phyloP scores from a whole-genome alignment of 2,888 invertebrate genomes.

The Omphaloscelis lunosa region DNA sequence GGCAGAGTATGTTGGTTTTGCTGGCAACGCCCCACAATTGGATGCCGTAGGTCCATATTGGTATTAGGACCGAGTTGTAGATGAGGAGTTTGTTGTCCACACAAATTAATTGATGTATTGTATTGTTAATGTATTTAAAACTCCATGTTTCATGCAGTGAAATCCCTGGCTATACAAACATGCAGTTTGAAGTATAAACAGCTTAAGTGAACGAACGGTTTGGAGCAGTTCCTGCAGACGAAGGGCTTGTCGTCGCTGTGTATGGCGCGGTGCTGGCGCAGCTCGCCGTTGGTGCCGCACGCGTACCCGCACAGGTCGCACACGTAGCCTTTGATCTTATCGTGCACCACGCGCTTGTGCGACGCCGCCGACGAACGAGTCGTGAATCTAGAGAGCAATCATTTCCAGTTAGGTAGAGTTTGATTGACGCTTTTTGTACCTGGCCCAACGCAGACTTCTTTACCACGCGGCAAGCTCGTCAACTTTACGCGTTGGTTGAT shows the following conservation, averaged over 20 bases:
- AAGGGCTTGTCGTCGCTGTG: conserved; percentile 90
- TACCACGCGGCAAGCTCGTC: not conserved
- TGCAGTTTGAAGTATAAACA: not conserved
- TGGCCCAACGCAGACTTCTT: not conserved
- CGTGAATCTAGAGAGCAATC: conserved; percentile 82
- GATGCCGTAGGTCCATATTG: too few species aligned
- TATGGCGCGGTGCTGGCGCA: conserved; percentile 90
- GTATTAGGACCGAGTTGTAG: too few species aligned
- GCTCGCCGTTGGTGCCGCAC: conserved; percentile 90
- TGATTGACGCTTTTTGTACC: not conserved
- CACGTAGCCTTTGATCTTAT: conserved; percentile 90
- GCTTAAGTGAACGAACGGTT: conserved; percentile 72
- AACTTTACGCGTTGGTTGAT: not conserved
- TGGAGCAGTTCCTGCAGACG: conserved; percentile 88
- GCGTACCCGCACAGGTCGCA: conserved; percentile 91
- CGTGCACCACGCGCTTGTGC: conserved; percentile 90
- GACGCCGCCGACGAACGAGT: conserved; percentile 89
- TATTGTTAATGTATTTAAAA: not conserved
- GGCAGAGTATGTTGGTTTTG: too few species aligned
- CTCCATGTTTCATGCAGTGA: not conserved
- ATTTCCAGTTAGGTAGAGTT: not conserved
- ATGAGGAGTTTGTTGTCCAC: too few species aligned
- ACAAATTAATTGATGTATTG: not conserved
- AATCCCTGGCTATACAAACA: not conserved
- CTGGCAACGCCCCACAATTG: too few species aligned